Percentiles rank a stretch among this genome's conserved stretches.
phyloP scores from a whole-genome alignment of 2,113 vertebrate species.

The Cynoglossus semilaevis region DNA sequence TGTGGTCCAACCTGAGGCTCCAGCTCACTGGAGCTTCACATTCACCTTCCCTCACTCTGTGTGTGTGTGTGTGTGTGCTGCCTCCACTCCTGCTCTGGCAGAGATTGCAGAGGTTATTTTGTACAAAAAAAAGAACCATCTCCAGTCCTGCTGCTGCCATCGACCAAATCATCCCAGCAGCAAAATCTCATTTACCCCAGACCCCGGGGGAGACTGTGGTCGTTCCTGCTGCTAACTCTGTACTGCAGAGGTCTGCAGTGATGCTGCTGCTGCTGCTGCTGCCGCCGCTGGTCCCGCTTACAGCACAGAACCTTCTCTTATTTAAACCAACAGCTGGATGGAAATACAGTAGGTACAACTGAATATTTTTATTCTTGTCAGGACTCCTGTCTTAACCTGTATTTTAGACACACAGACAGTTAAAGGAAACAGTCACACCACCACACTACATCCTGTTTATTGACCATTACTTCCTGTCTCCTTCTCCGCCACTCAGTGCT shows the following conservation, averaged over 20 bases:
- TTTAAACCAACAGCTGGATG: too few species aligned
- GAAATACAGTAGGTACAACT: too few species aligned
- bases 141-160: conserved; percentile 50
- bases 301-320: too few species aligned
- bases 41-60: too few species aligned
- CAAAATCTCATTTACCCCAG: conserved; percentile 65
- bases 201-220: conserved; percentile 44
- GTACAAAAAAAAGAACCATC: conserved; percentile 48
- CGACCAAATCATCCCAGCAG: conserved; percentile 64
- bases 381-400: too few species aligned
- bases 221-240: conserved; percentile 48
- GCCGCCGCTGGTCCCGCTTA: background rate
- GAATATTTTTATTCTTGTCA: too few species aligned
- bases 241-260: conserved; percentile 33
- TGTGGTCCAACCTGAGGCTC: too few species aligned
- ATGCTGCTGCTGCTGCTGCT: background rate
- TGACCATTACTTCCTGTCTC: conserved; percentile 38
- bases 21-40: too few species aligned
- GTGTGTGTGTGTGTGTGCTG: conserved; percentile 23
- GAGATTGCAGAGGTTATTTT: conserved; percentile 63
- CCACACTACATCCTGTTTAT: conserved; percentile 59
- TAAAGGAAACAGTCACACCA: conserved; percentile 39
- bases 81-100: conserved; percentile 49
- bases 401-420: conserved; percentile 13
- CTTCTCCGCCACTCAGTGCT: conserved; percentile 22